A percentile compares a stretch with the other conserved stretches of the same genome.
Evolutionary conservation across 2,797 vertebrate genomes (phyloP).

Genomic region (Loris lydekkerianus): DNA sequence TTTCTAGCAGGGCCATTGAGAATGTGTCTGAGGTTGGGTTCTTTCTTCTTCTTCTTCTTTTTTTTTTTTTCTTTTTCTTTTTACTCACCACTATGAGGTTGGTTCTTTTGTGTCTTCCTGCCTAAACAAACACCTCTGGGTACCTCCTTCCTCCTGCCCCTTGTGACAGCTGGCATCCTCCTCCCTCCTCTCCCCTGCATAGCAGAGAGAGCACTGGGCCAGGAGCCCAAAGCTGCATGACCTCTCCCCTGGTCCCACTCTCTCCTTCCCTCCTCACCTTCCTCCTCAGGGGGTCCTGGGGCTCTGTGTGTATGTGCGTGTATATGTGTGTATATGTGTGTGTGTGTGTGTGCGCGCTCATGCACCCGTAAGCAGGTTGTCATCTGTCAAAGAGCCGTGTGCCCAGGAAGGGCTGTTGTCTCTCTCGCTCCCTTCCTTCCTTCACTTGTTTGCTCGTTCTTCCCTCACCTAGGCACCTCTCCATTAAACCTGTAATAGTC

Average conservation of each 20-base stretch:
- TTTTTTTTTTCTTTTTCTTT: too few relatives aligned
- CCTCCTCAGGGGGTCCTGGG: background rate
- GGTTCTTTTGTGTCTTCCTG: background rate
- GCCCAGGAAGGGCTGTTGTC: too few relatives aligned
- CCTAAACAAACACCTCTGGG: background rate
- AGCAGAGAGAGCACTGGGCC: background rate
- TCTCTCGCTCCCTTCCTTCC: background rate
- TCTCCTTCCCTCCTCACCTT: fast-evolving
- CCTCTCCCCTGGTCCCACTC: background rate
- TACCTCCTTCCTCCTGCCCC: background rate
- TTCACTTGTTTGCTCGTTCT: background rate
- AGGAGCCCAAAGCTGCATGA: background rate
- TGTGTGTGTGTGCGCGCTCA: background rate
- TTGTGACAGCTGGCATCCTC: background rate
- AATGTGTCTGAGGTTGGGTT: background rate
- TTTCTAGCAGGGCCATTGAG: background rate
- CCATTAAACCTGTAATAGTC: background rate
- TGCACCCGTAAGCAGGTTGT: background rate
- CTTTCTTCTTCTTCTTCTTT: background rate
- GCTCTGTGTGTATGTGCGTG: background rate
- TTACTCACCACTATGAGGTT: background rate
- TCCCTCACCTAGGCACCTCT: background rate
- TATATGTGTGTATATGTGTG: fast-evolving
- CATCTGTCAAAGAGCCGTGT: background rate
- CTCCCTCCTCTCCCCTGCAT: background rate